These are phyloP conservation scores for Ptiloglossa arizonensis DNA, from an alignment of 1,140 invertebrate species.

Conservation along the genomic window DNA sequence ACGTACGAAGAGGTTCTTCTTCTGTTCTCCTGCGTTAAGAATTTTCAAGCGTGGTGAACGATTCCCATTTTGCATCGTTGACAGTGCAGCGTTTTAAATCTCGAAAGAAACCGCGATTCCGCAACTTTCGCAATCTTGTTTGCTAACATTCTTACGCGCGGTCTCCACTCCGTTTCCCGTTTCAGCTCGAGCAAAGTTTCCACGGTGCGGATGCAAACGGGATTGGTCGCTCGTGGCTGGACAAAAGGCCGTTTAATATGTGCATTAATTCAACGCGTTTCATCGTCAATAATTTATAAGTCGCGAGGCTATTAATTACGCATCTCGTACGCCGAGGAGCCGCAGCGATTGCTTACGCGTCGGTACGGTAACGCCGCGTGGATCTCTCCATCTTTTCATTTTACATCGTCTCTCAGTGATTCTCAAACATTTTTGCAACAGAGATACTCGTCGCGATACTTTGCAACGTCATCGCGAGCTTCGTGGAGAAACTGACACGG, in stretches of 20 bases:
- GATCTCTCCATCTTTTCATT: neutral
- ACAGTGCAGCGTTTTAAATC: too few relatives aligned
- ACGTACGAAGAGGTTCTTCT: too few relatives aligned
- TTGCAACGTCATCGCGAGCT: too few relatives aligned
- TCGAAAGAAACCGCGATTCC: too few relatives aligned
- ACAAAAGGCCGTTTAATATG: conserved; percentile 44
- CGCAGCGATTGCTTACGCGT: neutral
- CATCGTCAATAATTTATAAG: conserved; percentile 52
- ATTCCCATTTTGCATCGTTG: too few relatives aligned
- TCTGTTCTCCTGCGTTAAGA: too few relatives aligned
- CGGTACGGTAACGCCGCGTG: neutral
- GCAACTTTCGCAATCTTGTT: neutral
- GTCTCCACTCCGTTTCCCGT: neutral
- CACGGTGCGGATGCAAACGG: neutral
- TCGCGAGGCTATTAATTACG: conserved; percentile 43
- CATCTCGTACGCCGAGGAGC: conserved; percentile 18
- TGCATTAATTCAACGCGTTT: conserved; percentile 39
- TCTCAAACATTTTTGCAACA: conserved; percentile 6
- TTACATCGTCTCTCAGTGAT: neutral
- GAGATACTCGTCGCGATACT: too few relatives aligned
- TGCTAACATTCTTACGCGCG: neutral
- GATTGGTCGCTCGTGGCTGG: neutral
- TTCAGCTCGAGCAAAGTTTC: neutral
- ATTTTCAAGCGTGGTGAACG: too few relatives aligned
- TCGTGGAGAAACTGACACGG: too few relatives aligned